Conservation (phyloP, 1,140 invertebrate genomes). For the Riptortus pedestris region DNA sequence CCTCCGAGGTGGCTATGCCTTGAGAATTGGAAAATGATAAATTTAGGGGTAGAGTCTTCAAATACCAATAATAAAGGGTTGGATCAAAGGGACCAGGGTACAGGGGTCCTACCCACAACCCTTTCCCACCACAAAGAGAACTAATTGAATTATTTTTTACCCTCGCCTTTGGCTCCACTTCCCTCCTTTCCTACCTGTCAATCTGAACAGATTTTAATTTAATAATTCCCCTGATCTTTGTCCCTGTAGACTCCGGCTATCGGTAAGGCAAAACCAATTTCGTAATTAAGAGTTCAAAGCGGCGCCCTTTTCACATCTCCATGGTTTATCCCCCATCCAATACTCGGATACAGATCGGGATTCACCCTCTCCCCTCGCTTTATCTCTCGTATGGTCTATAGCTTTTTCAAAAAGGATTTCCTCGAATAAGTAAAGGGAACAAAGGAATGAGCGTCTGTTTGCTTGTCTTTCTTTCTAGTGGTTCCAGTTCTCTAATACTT, state of each 20-base stretch:
- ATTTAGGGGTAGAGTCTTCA: constrained; percentile 11
- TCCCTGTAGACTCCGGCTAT: not conserved
- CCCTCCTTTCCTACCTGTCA: constrained; percentile 8
- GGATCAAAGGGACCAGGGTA: not conserved
- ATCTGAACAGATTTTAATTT: constrained; percentile 8
- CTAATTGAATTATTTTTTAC: constrained; percentile 14
- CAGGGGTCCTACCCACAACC: not conserved
- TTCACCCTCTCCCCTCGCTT: not conserved
- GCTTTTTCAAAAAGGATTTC: not conserved
- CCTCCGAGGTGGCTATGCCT: too few relatives aligned
- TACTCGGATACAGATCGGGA: not conserved
- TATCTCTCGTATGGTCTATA: not conserved
- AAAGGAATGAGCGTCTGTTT: not conserved
- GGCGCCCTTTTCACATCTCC: not conserved
- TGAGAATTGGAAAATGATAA: constrained; percentile 15
- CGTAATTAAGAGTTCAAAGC: constrained; percentile 12
- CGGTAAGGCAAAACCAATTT: constrained; percentile 15
- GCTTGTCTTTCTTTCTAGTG: not conserved
- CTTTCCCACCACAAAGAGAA: constrained; percentile 5
- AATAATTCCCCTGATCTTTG: constrained; percentile 14
- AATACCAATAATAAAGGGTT: constrained; percentile 4
- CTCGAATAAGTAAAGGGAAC: not conserved
- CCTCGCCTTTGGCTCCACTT: not conserved
- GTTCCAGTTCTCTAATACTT: too few relatives aligned
- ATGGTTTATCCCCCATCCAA: not conserved